A percentile compares a stretch with the other conserved stretches of the same genome.
phyloP scores from a whole-genome alignment of 2,888 invertebrate genomes.

The Pammene aurita region DNA sequence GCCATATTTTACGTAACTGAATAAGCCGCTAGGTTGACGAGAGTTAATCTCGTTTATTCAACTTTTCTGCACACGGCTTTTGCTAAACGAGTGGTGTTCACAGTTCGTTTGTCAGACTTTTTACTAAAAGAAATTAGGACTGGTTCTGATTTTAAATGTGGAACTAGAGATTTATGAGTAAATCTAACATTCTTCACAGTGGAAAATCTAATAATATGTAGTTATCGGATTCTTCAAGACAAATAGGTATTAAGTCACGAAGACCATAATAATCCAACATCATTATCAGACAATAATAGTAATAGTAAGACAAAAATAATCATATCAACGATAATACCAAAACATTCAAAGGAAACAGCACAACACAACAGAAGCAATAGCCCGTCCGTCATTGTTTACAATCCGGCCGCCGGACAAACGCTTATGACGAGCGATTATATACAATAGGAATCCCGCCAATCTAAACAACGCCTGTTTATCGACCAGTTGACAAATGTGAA shows the following conservation, averaged over 20 bases:
- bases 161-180: not conserved
- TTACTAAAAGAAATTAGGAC: not conserved
- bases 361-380: constrained; percentile 48
- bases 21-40: constrained; percentile 36
- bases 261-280: not conserved
- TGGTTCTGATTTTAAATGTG: not conserved
- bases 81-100: constrained; percentile 20
- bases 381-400: constrained; percentile 61
- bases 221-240: too few species aligned
- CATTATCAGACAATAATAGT: constrained; percentile 3
- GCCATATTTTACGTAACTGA: not conserved
- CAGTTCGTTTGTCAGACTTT: constrained; percentile 28
- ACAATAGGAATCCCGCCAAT: constrained; percentile 54
- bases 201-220: too few species aligned
- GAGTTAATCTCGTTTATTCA: constrained; percentile 50
- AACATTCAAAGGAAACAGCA: constrained; percentile 8
- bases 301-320: constrained; percentile 3
- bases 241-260: too few species aligned
- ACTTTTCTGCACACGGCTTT: constrained; percentile 29
- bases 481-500: constrained; percentile 27
- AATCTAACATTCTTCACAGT: not conserved
- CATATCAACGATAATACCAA: not conserved
- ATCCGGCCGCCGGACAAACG: constrained; percentile 57
- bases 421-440: constrained; percentile 51
- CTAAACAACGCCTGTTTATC: constrained; percentile 54